Evolutionary conservation across 1,140 invertebrate species (phyloP), one percentile per base, ranked within the genome.

Genomic region (Trichonephila inaurata): DNA sequence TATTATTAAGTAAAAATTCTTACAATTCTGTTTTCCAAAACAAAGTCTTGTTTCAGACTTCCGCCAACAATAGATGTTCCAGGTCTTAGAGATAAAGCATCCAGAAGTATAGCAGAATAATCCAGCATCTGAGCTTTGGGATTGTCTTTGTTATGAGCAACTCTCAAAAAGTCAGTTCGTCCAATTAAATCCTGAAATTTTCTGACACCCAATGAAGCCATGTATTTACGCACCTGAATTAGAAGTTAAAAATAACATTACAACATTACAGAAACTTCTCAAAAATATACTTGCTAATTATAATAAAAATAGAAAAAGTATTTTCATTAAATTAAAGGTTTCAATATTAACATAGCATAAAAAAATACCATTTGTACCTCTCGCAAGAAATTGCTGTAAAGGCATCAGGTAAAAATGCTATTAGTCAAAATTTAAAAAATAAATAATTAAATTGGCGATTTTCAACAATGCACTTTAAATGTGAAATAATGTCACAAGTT

Each of bases 141-240:
- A 95, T 97, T 97, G 95, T 97, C 97, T 95, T 95, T 95, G 94
- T 96, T 95, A 1, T 95, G 95, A 77, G 95, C 95, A 12, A 96
- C 95, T 62, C 95, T 95, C 2, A 99, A 96, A 2, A 99, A 96
- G 96, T 99, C 99, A 4, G 98, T 99, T 21, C 98, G 97, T 8
- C 99, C 99, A 95, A 99, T 97, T 24, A 99, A 96, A 95, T 99
- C 99, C 96, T 99, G 98, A 96, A 99, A 98, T 94, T 97, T 97
- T 5, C 97, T 96, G 60, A 99, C 97, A 28, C 99, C 99, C 91
- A 99, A 96, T 87, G 97, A 97, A 2, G 99, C 98, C 98, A 99
- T 99, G 92, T 98, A 97, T 61, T 96, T 95, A 94, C 99, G 97
- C 7, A 94, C 93, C 93, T 94, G 21, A 2, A 85, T 7, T 3